A percentile compares a stretch with the other conserved stretches of the same genome.
Conservation (phyloP, 2,113 vertebrate genomes). For the Athene noctua region DNA sequence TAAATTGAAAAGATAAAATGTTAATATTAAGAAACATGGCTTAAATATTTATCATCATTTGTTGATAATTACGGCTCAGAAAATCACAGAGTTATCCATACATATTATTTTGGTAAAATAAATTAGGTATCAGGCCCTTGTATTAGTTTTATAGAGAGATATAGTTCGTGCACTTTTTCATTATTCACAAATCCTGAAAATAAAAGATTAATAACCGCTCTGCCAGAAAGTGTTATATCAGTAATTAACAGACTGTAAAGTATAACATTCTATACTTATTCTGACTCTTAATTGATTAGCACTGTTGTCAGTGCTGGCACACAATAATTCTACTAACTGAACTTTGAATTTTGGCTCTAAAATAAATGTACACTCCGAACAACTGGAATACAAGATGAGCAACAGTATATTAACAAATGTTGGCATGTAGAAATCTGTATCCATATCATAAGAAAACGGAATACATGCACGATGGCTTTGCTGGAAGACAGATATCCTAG, state of each 20-base stretch:
- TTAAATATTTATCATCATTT: conserved; percentile 26
- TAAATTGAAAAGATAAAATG: conserved; percentile 20
- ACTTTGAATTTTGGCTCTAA: not conserved
- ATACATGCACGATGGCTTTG: not conserved
- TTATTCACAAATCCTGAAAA: not conserved
- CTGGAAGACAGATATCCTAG: not conserved
- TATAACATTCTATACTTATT: not conserved
- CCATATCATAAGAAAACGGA: not conserved
- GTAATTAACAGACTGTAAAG: not conserved
- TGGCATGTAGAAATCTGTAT: not conserved
- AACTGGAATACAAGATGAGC: not conserved
- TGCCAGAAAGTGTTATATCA: not conserved
- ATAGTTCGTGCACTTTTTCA: not conserved
- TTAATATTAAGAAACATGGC: not conserved
- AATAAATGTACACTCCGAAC: not conserved
- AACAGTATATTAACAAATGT: not conserved
- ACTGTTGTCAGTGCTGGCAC: not conserved
- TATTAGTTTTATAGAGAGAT: not conserved
- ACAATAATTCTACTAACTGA: not conserved
- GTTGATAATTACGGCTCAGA: not conserved
- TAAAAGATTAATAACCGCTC: not conserved
- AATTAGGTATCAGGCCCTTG: not conserved
- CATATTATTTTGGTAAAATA: not conserved
- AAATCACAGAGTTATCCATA: not conserved
- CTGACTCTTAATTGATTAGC: not conserved